Evolutionary conservation across 2,888 invertebrate genomes (phyloP).

Genomic region (Clivina fossor): DNA sequence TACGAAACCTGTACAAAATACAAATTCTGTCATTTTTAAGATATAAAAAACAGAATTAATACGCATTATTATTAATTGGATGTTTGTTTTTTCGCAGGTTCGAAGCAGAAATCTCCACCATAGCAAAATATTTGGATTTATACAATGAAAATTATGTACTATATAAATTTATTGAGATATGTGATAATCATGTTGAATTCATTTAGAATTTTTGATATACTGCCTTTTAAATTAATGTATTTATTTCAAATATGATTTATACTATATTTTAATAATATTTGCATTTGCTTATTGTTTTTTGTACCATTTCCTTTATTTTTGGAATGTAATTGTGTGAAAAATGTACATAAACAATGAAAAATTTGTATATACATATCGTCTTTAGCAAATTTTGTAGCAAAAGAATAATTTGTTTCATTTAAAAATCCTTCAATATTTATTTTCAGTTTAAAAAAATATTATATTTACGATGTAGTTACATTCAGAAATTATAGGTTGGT

Average conservation of each 20-base stretch:
- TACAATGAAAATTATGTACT: constrained; percentile 19
- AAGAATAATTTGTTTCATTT: constrained; percentile 11
- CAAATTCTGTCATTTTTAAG: too few species aligned
- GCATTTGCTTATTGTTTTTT: constrained; percentile 22
- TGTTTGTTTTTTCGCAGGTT: constrained; percentile 22
- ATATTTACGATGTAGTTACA: neutral
- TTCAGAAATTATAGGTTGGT: neutral
- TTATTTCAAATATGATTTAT: constrained; percentile 34
- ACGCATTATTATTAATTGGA: constrained; percentile 14
- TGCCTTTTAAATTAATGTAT: constrained; percentile 35
- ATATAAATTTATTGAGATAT: constrained; percentile 29
- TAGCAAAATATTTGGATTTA: constrained; percentile 27
- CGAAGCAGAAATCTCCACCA: constrained; percentile 33
- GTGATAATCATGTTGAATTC: constrained; percentile 32
- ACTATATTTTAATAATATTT: constrained; percentile 31
- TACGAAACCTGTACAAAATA: neutral
- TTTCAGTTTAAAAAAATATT: too few species aligned
- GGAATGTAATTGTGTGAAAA: constrained; percentile 24
- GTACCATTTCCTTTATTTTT: constrained; percentile 20
- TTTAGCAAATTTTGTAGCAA: constrained; percentile 32
- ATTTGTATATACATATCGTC: constrained; percentile 30
- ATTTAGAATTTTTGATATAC: constrained; percentile 34
- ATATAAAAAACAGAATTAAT: too few species aligned
- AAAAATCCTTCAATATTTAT: too few species aligned
- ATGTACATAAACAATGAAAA: constrained; percentile 26